Percentiles rank a stretch among this genome's conserved stretches.
phyloP scores from a whole-genome alignment of 2,888 invertebrate genomes.

The Brachyptera risi region DNA sequence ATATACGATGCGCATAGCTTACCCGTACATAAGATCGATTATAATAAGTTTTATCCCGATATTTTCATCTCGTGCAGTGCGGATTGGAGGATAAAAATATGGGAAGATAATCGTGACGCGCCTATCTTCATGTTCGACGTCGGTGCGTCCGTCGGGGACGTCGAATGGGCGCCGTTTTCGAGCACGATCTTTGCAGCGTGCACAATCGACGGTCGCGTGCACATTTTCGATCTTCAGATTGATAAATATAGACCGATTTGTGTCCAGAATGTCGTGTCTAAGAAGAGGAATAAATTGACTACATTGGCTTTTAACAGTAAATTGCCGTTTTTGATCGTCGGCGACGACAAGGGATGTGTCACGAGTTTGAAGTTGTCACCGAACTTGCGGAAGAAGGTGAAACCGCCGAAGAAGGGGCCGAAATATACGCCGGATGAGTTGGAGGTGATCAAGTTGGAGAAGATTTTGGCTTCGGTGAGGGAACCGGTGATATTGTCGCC shows the following conservation, averaged over 20 bases:
- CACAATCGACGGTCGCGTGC: constrained; percentile 48
- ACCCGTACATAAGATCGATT: constrained; percentile 84
- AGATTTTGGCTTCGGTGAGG: constrained; percentile 75
- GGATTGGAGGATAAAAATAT: constrained; percentile 94
- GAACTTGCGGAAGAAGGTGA: constrained; percentile 80
- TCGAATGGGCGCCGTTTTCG: constrained; percentile 52
- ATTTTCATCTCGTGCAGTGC: constrained; percentile 92
- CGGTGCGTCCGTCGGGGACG: constrained; percentile 49
- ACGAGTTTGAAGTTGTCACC: constrained; percentile 88
- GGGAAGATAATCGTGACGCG: constrained; percentile 78
- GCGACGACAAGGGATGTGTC: constrained; percentile 63
- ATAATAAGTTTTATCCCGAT: constrained; percentile 79
- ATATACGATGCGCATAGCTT: constrained; percentile 77
- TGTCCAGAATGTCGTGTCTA: constrained; percentile 49
- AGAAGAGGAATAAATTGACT: constrained; percentile 47
- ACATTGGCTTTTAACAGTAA: constrained; percentile 42
- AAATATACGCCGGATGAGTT: constrained; percentile 40
- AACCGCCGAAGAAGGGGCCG: constrained; percentile 69
- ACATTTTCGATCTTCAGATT: constrained; percentile 47
- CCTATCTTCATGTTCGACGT: constrained; percentile 51
- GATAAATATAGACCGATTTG: constrained; percentile 50
- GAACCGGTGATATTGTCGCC: constrained; percentile 56
- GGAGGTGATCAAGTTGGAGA: constrained; percentile 77
- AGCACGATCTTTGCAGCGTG: constrained; percentile 51
- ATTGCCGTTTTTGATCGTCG: constrained; percentile 41